Evolutionary conservation across 2,797 vertebrate genomes (phyloP), one percentile per base, ranked within the genome.

Genomic region (Chromis chromis): DNA sequence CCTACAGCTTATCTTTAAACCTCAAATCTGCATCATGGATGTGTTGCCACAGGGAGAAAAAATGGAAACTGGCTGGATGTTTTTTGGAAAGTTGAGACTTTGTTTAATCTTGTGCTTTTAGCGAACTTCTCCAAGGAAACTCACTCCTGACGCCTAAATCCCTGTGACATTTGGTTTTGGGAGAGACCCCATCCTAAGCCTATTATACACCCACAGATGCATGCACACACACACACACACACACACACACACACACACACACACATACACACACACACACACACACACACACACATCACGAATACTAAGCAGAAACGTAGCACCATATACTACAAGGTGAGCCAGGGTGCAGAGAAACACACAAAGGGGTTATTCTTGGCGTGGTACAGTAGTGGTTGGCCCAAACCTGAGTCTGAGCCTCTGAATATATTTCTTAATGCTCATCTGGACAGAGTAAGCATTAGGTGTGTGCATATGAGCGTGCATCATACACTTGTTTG

Each of bases 21-120:
- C 82, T 70, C 49, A 16, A 75, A 54, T 2, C 72, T 72, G 81
- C 78, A 39, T 53, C 25, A 46, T 73, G 79, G 63, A 66, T 86
- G 59, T 84, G 88, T 84, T 87, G 82, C 90, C 88, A 90, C 81
- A 39, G 86, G 88, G 86, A 83, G 73, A 78, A 76, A 80, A 82
- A 74, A 77, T 62, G 76, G 67, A 87, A 87, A 84, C 74, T 74
- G 76, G 62, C 63, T 88, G 77, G 22, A 78, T 88, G 85, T 79
- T 80, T 79, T 88, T 85, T 79, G 78, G 78, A 81, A 90, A 89
- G 89, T 88, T 76, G 71, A 90, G 86, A 90, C 83, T 87, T 87
- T 88, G 71, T 91, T 91, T 91, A 87, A 92, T 91, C 84, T 86
- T 69, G 71, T 89, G 88, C 91, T 91, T 91, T 89, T 83, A 82